phyloP scores from a whole-genome alignment of 2,113 vertebrate genomes.

The Scopus umbretta region DNA sequence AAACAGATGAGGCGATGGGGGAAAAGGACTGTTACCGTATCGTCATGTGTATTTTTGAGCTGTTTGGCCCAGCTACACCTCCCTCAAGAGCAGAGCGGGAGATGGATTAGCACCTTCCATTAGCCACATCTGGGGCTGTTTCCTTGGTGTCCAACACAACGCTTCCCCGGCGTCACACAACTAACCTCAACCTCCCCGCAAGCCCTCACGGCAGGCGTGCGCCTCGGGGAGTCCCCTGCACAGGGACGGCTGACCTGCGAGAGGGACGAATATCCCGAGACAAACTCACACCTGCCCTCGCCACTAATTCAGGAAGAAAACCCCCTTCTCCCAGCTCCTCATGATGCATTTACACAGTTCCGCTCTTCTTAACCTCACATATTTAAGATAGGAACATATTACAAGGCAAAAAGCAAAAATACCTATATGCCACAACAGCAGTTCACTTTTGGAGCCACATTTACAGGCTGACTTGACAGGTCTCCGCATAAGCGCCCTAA shows the following conservation, averaged over 20 bases:
- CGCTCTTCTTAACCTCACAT: background rate
- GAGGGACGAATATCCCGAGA: background rate
- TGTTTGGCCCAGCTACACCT: background rate
- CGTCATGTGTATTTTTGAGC: background rate
- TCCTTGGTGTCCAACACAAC: background rate
- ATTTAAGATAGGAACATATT: fast-evolving
- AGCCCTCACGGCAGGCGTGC: background rate
- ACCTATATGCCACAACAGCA: fast-evolving
- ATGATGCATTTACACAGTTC: background rate
- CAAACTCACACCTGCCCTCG: background rate
- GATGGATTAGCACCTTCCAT: background rate
- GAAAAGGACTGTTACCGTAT: background rate
- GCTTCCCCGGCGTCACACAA: background rate
- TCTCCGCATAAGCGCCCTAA: background rate
- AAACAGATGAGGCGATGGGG: background rate
- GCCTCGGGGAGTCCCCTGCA: background rate
- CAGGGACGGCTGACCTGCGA: background rate
- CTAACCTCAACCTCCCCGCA: background rate
- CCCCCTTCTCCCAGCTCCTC: background rate
- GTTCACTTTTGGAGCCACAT: background rate
- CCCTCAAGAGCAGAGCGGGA: background rate
- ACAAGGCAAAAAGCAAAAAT: background rate
- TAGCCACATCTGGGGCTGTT: background rate
- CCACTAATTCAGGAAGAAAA: background rate
- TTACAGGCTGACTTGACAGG: background rate